Percentiles rank a stretch among this genome's conserved stretches.
phyloP scores from a whole-genome alignment of 1,140 invertebrate species.

The Caenorhabditis elegans region DNA sequence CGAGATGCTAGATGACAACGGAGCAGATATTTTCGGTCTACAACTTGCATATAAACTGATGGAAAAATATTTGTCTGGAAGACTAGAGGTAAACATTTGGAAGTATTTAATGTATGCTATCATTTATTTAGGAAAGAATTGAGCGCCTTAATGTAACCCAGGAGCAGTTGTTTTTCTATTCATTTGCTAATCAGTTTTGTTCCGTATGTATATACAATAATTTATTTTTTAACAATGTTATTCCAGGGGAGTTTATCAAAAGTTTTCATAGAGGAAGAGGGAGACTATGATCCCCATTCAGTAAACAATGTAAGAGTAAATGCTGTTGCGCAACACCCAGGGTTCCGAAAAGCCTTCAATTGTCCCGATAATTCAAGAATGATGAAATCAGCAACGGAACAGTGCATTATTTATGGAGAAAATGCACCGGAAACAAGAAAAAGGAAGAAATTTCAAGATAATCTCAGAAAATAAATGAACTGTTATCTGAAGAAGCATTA shows the following conservation, averaged over 20 bases:
- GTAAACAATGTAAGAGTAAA: neutral
- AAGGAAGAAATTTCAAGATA: neutral
- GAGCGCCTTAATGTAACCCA: neutral
- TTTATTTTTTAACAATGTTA: neutral
- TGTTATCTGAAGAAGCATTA: no score
- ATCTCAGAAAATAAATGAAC: no score
- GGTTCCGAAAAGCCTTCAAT: neutral
- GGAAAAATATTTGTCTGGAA: neutral
- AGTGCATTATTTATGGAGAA: neutral
- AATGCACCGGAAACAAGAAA: neutral
- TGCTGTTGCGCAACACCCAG: neutral
- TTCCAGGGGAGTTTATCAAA: neutral
- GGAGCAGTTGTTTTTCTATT: slow-evolving; percentile 10
- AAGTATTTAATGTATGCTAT: no score
- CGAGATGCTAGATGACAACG: neutral
- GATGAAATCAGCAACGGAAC: neutral
- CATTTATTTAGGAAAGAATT: neutral
- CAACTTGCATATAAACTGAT: neutral
- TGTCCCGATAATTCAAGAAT: neutral
- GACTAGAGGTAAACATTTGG: neutral
- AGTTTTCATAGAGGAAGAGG: neutral
- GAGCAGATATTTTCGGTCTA: neutral
- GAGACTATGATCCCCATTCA: neutral
- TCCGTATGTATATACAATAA: neutral
- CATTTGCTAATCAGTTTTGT: neutral